Conservation (phyloP, 2,113 vertebrate species). For the Hyperoodon ampullatus region DNA sequence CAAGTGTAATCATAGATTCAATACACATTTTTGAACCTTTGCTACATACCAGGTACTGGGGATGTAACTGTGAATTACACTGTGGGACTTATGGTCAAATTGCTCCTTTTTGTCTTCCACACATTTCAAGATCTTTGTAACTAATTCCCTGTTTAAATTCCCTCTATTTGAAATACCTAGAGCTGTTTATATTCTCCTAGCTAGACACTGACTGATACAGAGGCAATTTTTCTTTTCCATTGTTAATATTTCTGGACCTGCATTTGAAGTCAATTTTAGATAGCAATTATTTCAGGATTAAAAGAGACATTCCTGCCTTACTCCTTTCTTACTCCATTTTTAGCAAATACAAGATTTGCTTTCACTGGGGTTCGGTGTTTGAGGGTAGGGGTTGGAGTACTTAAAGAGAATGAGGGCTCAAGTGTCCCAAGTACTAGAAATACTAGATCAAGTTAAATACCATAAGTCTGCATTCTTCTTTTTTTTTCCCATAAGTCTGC, state of each 20-base stretch:
- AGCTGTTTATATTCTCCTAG: background rate
- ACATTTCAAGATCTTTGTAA: conserved; percentile 16
- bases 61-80: background rate
- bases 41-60: background rate
- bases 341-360: background rate
- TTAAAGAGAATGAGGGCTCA: background rate
- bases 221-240: conserved; percentile 20
- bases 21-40: background rate
- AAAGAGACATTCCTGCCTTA: background rate
- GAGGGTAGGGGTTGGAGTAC: background rate
- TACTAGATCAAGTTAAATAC: background rate
- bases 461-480: background rate
- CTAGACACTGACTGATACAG: background rate
- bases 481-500: background rate
- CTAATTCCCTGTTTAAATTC: background rate
- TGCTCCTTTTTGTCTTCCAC: background rate
- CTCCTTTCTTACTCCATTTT: background rate
- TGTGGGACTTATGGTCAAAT: background rate
- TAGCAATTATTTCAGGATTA: background rate
- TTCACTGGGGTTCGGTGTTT: background rate
- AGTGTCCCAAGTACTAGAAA: background rate
- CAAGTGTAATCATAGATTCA: background rate
- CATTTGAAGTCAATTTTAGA: conserved; percentile 40
- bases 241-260: background rate
- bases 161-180: background rate